phyloP scores from a whole-genome alignment of 2,113 vertebrate species.

The Nothoprocta pentlandii region DNA sequence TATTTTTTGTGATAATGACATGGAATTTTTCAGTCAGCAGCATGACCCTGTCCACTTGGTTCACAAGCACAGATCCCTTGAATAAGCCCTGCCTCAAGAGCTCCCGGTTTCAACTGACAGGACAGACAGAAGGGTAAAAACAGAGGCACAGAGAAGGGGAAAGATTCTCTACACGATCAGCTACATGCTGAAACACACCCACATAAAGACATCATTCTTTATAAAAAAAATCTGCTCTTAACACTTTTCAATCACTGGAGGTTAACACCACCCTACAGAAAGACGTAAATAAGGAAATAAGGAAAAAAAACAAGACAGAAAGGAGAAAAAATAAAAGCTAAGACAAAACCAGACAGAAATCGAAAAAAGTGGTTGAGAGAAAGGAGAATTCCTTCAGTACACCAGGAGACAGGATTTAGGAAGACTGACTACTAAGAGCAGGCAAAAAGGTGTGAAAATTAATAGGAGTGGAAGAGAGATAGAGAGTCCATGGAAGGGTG shows the following conservation, averaged over 20 bases:
- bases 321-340: background rate
- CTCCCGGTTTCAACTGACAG: conserved; percentile 27
- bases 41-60: background rate
- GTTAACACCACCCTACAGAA: background rate
- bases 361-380: background rate
- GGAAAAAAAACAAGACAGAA: conserved; percentile 1
- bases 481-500: background rate
- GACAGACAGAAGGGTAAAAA: conserved; percentile 13
- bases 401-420: background rate
- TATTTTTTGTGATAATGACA: background rate
- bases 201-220: background rate
- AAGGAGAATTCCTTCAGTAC: background rate
- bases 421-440: background rate
- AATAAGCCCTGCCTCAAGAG: background rate
- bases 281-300: background rate
- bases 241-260: background rate
- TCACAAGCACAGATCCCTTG: background rate
- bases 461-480: background rate
- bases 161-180: background rate
- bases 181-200: conserved; percentile 9
- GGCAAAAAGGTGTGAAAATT: background rate
- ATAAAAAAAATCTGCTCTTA: background rate
- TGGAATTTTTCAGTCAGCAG: background rate
- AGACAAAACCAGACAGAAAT: background rate
- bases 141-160: conserved; percentile 14